Evolutionary conservation across 1,140 invertebrate species (phyloP).

Genomic region (Adoxophyes honmai): DNA sequence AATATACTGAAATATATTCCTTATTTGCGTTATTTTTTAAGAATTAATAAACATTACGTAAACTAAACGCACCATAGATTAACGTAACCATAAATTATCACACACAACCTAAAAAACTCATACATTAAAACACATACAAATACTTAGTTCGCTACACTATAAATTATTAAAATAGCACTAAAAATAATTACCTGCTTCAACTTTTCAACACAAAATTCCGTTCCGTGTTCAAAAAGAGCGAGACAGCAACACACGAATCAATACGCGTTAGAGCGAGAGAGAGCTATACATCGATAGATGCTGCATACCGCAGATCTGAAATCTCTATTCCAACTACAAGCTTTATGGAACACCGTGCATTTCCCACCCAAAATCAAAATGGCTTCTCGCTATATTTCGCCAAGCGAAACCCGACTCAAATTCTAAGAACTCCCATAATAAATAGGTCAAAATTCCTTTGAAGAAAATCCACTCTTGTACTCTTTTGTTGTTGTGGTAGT

Average conservation of each 20-base stretch:
- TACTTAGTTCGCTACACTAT: slow-evolving; percentile 3
- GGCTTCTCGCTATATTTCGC: no score
- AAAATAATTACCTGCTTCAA: slow-evolving; percentile 15
- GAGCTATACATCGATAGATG: slow-evolving; percentile 9
- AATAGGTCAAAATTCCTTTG: neutral
- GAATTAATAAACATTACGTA: no score
- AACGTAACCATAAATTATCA: no score
- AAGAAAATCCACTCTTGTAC: neutral
- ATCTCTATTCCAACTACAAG: neutral
- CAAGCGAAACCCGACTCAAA: no score
- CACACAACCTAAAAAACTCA: neutral
- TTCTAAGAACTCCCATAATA: no score
- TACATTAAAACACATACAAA: slow-evolving; percentile 15
- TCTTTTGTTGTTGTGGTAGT: neutral
- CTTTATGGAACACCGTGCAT: neutral
- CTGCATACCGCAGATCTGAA: neutral
- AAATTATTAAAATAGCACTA: slow-evolving; percentile 15
- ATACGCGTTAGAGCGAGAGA: neutral
- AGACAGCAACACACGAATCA: neutral
- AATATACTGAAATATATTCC: no score
- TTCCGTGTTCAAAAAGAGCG: neutral
- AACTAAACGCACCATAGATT: no score
- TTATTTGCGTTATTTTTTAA: no score
- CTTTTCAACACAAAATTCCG: slow-evolving; percentile 4
- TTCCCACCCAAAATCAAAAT: neutral